Evolutionary conservation across 2,113 vertebrate genomes (phyloP), one percentile per base, ranked within the genome.

Genomic region (Anhinga rufa): DNA sequence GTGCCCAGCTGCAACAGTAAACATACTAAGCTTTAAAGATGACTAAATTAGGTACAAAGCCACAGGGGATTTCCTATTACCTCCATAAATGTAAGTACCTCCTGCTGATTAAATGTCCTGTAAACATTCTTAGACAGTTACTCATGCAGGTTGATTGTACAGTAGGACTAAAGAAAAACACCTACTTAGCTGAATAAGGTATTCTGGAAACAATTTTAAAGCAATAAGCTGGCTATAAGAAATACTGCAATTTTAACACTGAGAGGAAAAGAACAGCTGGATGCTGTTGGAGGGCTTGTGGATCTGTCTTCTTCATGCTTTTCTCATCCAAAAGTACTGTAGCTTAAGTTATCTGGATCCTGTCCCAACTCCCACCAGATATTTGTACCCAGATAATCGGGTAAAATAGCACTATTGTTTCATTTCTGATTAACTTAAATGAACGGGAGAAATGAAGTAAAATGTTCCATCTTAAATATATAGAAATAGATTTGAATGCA

Each of bases 41-140:
- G 9, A 83, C 75, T 77, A 78, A 85, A 94, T 66, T 70, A 96
- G 51, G 60, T 92, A 91, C 82, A 92, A 84, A 93, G 62, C 82
- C 91, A 93, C 72, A 28, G 82, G 92, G 62, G 64, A 90, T 84
- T 95, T 92, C 87, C 75, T 94, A 91, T 91, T 92, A 90, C 92
- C 82, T 94, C 61, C 4, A 7, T 92, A 95, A 92, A 87, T 95
- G 12, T 89, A 87, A 86, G 82, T 72, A 69, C 74, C 81, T 93
- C 95, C 92, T 88, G 70, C 78, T 83, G 89, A 71, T 86, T 92
- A 94, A 95, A 88, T 87, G 60, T 75, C 80, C 88, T 71, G 81
- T 85, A 90, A 95, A 95, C 86, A 95, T 95, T 97, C 93, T 82
- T 90, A 76, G 89, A 90, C 87, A 82, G 60, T 76, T 94, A 93